phyloP scores from a whole-genome alignment of 2,888 invertebrate species.

The Nesidiocoris tenuis region DNA sequence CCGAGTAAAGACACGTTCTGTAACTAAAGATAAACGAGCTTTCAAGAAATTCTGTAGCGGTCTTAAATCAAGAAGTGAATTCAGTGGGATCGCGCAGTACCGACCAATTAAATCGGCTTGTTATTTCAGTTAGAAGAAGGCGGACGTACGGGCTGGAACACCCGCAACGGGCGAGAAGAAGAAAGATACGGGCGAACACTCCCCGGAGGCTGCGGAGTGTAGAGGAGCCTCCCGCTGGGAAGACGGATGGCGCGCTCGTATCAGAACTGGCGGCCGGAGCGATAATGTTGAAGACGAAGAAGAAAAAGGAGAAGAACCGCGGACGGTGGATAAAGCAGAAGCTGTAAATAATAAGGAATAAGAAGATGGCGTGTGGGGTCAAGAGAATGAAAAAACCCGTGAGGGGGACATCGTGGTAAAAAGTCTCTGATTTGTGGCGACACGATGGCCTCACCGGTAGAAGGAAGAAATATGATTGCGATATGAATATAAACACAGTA shows the following conservation, averaged over 20 bases:
- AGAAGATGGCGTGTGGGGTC: neutral
- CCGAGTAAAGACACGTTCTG: too few relatives aligned
- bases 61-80: constrained; percentile 6
- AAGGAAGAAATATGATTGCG: constrained; percentile 16
- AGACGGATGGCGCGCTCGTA: constrained; percentile 16
- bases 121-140: constrained; percentile 26
- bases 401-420: neutral
- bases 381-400: neutral
- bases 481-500: constrained; percentile 7
- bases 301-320: neutral
- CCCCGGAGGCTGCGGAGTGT: neutral
- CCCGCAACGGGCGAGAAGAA: constrained; percentile 6
- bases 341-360: constrained; percentile 1
- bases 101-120: constrained; percentile 23
- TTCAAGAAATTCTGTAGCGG: neutral
- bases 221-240: constrained; percentile 4
- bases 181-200: constrained; percentile 8
- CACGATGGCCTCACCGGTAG: neutral
- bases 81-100: neutral
- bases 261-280: constrained; percentile 18
- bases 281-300: constrained; percentile 6
- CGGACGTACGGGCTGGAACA: constrained; percentile 14
- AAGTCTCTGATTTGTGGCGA: constrained; percentile 5
- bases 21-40: neutral
- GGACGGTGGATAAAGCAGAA: neutral